These are phyloP conservation scores for Vulpes lagopus DNA, from an alignment of 2,113 vertebrate genomes.

Conservation along the genomic window DNA sequence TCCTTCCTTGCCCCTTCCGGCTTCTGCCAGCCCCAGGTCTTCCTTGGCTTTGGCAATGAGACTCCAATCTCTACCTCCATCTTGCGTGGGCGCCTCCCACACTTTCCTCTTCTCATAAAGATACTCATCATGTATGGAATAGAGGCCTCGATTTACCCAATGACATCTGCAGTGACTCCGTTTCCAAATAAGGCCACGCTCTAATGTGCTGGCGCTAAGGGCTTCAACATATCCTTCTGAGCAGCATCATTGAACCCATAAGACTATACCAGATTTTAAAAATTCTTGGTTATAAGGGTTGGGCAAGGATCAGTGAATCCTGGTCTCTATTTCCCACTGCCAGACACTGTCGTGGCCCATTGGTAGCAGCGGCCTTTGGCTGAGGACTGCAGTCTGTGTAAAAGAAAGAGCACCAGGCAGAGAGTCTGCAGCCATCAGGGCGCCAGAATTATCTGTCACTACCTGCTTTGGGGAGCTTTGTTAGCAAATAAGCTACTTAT, in stretches of 20 bases:
- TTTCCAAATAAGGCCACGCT: background rate
- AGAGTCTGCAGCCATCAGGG: background rate
- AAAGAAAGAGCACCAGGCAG: too few relatives aligned
- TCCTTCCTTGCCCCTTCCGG: background rate
- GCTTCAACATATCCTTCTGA: background rate
- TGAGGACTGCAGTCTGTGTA: fast-evolving
- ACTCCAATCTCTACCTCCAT: background rate
- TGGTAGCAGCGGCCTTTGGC: background rate
- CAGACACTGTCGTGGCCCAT: background rate
- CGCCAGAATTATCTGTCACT: background rate
- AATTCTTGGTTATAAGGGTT: background rate
- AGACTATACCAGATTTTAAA: too few relatives aligned
- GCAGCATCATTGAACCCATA: background rate
- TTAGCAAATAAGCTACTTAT: background rate
- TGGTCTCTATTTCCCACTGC: background rate
- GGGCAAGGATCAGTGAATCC: background rate
- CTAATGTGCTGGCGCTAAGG: background rate
- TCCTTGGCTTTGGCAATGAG: background rate
- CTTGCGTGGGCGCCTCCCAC: background rate
- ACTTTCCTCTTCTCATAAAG: background rate
- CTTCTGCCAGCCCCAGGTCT: fast-evolving
- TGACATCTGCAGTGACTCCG: background rate
- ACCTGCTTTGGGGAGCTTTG: background rate
- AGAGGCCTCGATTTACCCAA: background rate
- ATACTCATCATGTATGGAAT: background rate